Evolutionary conservation across 2,797 vertebrate genomes (phyloP).

Genomic region (Thripadectes ignobilis): DNA sequence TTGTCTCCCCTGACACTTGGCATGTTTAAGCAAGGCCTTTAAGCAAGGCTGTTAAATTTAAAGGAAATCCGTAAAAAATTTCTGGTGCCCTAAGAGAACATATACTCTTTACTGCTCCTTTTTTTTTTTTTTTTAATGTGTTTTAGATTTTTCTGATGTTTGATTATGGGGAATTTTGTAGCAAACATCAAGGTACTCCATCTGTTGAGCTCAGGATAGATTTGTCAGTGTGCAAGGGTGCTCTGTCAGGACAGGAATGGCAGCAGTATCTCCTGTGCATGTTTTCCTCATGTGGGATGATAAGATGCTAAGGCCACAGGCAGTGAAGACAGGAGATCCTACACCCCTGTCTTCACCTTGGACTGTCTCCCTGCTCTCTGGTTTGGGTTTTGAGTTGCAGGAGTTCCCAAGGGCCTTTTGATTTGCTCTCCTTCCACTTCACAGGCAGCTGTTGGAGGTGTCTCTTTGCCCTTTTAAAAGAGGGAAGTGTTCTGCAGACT

Average conservation of each 20-base stretch:
- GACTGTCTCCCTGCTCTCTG: background rate
- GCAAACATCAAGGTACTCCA: background rate
- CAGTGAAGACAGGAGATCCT: background rate
- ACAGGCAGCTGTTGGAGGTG: background rate
- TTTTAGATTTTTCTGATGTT: background rate
- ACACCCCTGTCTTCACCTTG: background rate
- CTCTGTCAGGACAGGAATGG: background rate
- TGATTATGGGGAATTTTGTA: background rate
- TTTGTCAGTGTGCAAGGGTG: background rate
- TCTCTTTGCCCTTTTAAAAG: background rate
- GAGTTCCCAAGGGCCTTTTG: background rate
- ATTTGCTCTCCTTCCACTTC: background rate
- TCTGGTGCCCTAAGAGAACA: background rate
- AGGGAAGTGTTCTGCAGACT: background rate
- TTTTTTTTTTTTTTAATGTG: fast-evolving
- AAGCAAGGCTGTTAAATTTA: background rate
- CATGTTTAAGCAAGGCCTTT: background rate
- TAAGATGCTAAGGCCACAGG: background rate
- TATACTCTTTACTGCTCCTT: fast-evolving
- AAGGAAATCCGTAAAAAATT: background rate
- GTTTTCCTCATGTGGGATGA: background rate
- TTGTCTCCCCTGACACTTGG: background rate
- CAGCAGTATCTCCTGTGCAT: background rate
- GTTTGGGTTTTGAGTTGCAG: background rate
- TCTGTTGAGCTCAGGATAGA: background rate